phyloP scores from a whole-genome alignment of 2,113 vertebrate genomes.

The Lampris incognitus region DNA sequence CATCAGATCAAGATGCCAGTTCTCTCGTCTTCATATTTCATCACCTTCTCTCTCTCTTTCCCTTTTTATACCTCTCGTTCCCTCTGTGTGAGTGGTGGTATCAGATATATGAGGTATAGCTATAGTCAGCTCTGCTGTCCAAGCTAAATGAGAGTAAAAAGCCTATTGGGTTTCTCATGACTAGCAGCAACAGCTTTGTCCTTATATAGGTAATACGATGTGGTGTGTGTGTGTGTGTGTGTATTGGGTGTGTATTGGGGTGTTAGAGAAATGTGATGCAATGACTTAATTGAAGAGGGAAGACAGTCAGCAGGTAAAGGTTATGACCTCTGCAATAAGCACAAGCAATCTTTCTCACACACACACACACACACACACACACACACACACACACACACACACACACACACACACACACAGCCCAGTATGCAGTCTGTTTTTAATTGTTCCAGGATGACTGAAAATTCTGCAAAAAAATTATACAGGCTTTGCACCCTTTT shows the following conservation, averaged over 20 bases:
- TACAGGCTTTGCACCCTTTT: too few species aligned
- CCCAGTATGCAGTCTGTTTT: too few species aligned
- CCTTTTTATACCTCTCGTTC: neutral
- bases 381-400: neutral
- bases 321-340: slow-evolving; percentile 64
- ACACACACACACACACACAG: too few species aligned
- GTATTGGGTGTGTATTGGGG: slow-evolving; percentile 12
- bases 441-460: too few species aligned
- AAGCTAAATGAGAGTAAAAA: slow-evolving; percentile 73
- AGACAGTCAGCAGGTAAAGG: slow-evolving; percentile 77
- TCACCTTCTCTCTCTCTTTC: neutral
- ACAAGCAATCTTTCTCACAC: neutral
- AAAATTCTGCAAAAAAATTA: too few species aligned
- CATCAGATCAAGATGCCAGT: too few species aligned
- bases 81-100: slow-evolving; percentile 15
- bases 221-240: slow-evolving; percentile 42
- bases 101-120: slow-evolving; percentile 59
- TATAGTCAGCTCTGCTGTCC: slow-evolving; percentile 50
- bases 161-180: slow-evolving; percentile 74
- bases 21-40: too few species aligned
- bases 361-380: slow-evolving; percentile 24
- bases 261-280: slow-evolving; percentile 69
- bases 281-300: slow-evolving; percentile 74
- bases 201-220: slow-evolving; percentile 71
- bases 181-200: slow-evolving; percentile 51